Conservation (phyloP, 2,113 vertebrate species). For the Propithecus coquereli region DNA sequence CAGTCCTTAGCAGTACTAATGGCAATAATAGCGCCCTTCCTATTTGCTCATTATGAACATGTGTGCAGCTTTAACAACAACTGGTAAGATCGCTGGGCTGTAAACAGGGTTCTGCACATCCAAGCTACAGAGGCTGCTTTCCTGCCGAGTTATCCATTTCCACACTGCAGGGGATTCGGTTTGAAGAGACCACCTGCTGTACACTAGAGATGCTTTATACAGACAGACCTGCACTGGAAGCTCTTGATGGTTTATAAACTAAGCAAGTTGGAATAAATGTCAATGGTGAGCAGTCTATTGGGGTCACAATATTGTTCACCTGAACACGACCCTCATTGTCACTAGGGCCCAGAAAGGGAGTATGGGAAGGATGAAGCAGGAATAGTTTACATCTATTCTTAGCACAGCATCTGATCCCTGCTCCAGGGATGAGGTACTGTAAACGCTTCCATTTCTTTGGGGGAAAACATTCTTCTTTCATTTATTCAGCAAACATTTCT, state of each 20-base stretch:
- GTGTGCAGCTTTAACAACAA: neutral
- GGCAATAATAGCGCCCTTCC: neutral
- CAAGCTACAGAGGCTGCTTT: neutral
- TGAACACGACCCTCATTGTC: neutral
- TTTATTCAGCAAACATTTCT: neutral
- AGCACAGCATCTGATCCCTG: neutral
- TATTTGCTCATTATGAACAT: neutral
- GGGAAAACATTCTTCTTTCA: neutral
- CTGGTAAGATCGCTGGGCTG: neutral
- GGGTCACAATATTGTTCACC: neutral
- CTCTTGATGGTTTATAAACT: neutral
- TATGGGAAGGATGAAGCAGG: neutral
- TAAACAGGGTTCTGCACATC: neutral
- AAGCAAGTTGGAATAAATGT: neutral
- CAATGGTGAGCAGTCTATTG: neutral
- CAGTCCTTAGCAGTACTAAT: neutral
- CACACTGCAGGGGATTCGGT: neutral
- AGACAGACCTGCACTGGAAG: neutral
- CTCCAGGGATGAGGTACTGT: neutral
- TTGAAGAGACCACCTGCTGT: neutral
- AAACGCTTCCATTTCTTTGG: slow-evolving; percentile 9
- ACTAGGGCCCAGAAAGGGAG: neutral
- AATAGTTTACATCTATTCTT: neutral
- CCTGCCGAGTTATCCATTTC: neutral
- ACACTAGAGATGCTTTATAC: neutral